Percentiles rank a stretch among this genome's conserved stretches.
phyloP scores from a whole-genome alignment of 2,888 invertebrate genomes.

The Acronicta alni region DNA sequence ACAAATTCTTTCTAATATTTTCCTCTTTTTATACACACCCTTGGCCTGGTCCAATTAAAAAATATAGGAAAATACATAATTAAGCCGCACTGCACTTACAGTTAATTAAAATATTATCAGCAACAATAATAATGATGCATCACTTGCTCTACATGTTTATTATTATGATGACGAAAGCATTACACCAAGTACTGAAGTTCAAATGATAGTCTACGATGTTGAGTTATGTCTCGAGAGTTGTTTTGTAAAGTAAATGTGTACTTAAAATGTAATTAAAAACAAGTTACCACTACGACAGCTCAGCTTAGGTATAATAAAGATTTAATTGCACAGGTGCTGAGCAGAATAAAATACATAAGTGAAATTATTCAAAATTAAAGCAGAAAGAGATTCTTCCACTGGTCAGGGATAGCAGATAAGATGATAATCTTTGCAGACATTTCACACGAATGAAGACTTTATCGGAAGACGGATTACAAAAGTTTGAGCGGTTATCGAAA shows the following conservation, averaged over 20 bases:
- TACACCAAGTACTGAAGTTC: conserved; percentile 50
- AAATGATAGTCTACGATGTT: conserved; percentile 63
- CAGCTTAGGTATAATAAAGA: conserved; percentile 74
- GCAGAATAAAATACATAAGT: conserved; percentile 61
- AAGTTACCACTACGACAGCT: conserved; percentile 70
- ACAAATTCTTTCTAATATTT: not conserved
- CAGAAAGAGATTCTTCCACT: conserved; percentile 40
- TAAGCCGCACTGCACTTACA: conserved; percentile 14
- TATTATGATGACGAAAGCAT: conserved; percentile 61
- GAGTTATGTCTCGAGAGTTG: conserved; percentile 62
- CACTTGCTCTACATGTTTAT: conserved; percentile 58
- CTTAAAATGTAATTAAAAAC: conserved; percentile 83
- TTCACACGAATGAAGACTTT: conserved; percentile 46
- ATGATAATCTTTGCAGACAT: conserved; percentile 41
- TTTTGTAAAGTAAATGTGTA: conserved; percentile 67
- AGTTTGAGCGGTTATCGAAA: conserved; percentile 40
- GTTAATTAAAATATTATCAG: conserved; percentile 40
- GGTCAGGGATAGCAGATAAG: conserved; percentile 43
- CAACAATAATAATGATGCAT: conserved; percentile 49
- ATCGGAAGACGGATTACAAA: conserved; percentile 50
- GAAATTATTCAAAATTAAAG: conserved; percentile 68
- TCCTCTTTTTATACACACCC: not conserved
- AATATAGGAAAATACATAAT: conserved; percentile 5
- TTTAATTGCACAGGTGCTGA: conserved; percentile 75
- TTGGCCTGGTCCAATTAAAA: too few species aligned